phyloP scores from a whole-genome alignment of 1,140 invertebrate genomes.

The Vanessa atalanta region DNA sequence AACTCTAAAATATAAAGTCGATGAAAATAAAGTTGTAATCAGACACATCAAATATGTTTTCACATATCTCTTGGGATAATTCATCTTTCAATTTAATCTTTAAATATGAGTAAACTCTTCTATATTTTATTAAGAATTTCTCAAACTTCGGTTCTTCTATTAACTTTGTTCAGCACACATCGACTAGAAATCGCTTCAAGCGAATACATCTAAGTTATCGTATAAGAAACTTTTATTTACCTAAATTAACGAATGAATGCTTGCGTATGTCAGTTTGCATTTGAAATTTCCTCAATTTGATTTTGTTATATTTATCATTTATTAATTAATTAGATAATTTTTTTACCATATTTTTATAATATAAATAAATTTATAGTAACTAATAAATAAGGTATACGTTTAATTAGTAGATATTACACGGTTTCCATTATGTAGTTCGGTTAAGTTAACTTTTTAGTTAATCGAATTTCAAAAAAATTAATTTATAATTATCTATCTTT shows the following conservation, averaged over 20 bases:
- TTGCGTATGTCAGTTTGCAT: neutral
- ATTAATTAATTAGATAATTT: neutral
- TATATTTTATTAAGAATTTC: conserved; percentile 71
- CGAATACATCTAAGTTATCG: conserved; percentile 52
- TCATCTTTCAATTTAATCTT: conserved; percentile 38
- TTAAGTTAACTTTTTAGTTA: no score
- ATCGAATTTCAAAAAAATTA: no score
- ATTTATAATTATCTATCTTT: no score
- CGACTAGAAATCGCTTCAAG: conserved; percentile 60
- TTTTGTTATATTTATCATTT: neutral
- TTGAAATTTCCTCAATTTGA: neutral
- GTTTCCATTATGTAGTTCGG: no score
- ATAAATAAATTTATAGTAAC: no score
- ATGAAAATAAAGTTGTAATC: conserved; percentile 1
- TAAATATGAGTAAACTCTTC: conserved; percentile 58
- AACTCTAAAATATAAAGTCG: neutral
- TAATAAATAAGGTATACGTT: no score
- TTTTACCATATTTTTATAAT: no score
- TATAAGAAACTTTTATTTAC: conserved; percentile 48
- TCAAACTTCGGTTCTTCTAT: conserved; percentile 63
- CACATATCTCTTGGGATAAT: conserved; percentile 26
- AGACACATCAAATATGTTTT: conserved; percentile 8
- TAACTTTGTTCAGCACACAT: conserved; percentile 63
- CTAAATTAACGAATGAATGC: conserved; percentile 19
- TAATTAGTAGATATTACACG: no score